Evolutionary conservation across 2,888 invertebrate species (phyloP), one percentile per base, ranked within the genome.

Genomic region (Parasteatoda lunata): DNA sequence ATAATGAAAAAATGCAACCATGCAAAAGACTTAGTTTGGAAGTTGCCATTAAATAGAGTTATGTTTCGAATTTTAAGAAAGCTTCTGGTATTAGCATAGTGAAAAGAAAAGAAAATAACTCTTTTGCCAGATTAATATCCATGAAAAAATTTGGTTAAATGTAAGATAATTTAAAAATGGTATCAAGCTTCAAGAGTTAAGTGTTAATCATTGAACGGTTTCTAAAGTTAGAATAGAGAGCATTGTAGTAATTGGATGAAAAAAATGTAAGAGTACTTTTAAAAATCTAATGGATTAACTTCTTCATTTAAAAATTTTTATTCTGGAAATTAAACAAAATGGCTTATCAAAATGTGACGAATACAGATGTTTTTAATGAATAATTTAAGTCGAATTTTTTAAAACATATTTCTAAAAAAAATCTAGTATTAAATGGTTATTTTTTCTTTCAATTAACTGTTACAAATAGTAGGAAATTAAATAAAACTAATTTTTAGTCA

Each of bases 241-340:
- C 7, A 59, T 59, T 59, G 7, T n/a, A 6, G 59, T 59, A 59
- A 59, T 59, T 59, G 59, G 11, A 4, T n/a, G 13, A 11, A 9
- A 59, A 59, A 59, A 59, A 59, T 59, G n/a, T 59, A 59, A 59
- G 59, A 59, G 11, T 9, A 13, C 59, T 13, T 59, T 59, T 59
- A 13, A n/a, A 59, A 59, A 59, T 59, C n/a, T 59, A 59, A 59
- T 59, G 59, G 59, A 59, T 59, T 59, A 59, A n/a, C 59, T 59
- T 30, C 30, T 30, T 30, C 30, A 30, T 30, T 30, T 30, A 30
- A 30, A 30, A 30, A 30, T 30, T 30, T 30, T 30, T 30, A 30
- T 30, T 30, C 30, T 30, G 30, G 30, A 30, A 30, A 30, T 30
- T 30, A 30, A 30, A 30, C 30, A 2, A 30, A 30, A 30, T 30